phyloP scores from a whole-genome alignment of 1,140 invertebrate genomes.

The Calephelis virginiensis region DNA sequence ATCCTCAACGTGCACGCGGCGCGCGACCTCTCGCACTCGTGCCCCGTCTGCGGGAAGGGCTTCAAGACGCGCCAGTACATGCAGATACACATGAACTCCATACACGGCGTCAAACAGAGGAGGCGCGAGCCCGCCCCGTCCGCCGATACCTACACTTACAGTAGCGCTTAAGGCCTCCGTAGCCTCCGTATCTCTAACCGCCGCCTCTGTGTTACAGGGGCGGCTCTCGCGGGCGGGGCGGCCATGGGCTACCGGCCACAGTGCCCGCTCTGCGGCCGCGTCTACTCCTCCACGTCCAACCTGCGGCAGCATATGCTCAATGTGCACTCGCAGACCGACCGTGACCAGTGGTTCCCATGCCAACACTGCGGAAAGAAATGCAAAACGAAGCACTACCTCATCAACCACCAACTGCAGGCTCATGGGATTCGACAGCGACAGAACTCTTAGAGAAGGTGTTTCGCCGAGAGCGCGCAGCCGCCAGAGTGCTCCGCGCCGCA shows the following conservation, averaged over 20 bases:
- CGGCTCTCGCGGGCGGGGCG: conserved; percentile 75
- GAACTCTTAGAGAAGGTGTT: conserved; percentile 80
- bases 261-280: conserved; percentile 83
- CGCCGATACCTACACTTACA: conserved; percentile 61
- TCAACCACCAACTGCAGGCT: conserved; percentile 86
- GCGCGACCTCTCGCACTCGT: conserved; percentile 82
- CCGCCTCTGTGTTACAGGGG: conserved; percentile 79
- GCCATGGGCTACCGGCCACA: conserved; percentile 79
- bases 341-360: conserved; percentile 85
- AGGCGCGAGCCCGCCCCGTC: conserved; percentile 61
- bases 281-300: conserved; percentile 85
- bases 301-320: conserved; percentile 86
- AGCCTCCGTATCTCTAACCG: conserved; percentile 52
- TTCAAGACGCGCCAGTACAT: conserved; percentile 87
- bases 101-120: conserved; percentile 83
- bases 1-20: conserved; percentile 86
- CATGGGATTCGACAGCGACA: conserved; percentile 84
- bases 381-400: conserved; percentile 88
- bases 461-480: conserved; percentile 83
- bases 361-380: conserved; percentile 86
- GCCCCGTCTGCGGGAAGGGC: conserved; percentile 82
- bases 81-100: conserved; percentile 84
- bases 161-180: conserved; percentile 51
- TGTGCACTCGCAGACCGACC: conserved; percentile 84
- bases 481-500: conserved; percentile 80